A percentile compares a stretch with the other conserved stretches of the same genome.
These are phyloP conservation scores for Amphiprion percula DNA, from an alignment of 2,113 vertebrate genomes.

Conservation along the genomic window DNA sequence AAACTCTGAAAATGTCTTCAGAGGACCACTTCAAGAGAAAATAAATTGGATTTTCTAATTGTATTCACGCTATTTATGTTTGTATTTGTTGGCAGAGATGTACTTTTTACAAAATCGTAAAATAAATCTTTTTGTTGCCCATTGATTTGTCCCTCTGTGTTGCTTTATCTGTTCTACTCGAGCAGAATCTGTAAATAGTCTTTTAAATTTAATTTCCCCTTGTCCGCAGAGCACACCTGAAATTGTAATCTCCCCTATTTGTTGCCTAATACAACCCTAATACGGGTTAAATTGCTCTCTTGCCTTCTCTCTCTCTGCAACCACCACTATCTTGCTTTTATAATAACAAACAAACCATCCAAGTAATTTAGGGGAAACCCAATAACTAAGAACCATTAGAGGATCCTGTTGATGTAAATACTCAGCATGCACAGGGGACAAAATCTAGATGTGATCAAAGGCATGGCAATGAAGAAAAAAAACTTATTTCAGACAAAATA, in stretches of 20 bases:
- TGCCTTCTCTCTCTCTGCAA: slow-evolving; percentile 25
- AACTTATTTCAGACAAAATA: slow-evolving; percentile 4
- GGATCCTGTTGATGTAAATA: slow-evolving; percentile 49
- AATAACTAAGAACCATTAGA: slow-evolving; percentile 53
- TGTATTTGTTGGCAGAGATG: not conserved
- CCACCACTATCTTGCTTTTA: slow-evolving; percentile 28
- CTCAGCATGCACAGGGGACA: slow-evolving; percentile 12
- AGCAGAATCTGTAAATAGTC: slow-evolving; percentile 9
- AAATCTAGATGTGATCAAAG: slow-evolving; percentile 39
- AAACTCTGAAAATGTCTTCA: slow-evolving; percentile 15
- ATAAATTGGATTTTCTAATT: not conserved
- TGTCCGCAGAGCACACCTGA: slow-evolving; percentile 35
- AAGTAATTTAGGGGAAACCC: slow-evolving; percentile 53
- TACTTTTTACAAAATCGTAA: not conserved
- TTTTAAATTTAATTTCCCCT: slow-evolving; percentile 52
- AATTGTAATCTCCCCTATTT: slow-evolving; percentile 50
- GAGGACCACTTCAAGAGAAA: not conserved
- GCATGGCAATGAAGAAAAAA: slow-evolving; percentile 1
- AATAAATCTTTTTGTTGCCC: slow-evolving; percentile 14
- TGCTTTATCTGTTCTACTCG: slow-evolving; percentile 14
- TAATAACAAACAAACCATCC: slow-evolving; percentile 56
- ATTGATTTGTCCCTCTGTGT: slow-evolving; percentile 11
- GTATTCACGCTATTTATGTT: slow-evolving; percentile 3
- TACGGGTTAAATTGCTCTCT: slow-evolving; percentile 56
- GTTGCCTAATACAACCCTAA: slow-evolving; percentile 63